Evolutionary conservation across 2,888 invertebrate species (phyloP), one percentile per base, ranked within the genome.

Genomic region (Trissolcus brochymenae): DNA sequence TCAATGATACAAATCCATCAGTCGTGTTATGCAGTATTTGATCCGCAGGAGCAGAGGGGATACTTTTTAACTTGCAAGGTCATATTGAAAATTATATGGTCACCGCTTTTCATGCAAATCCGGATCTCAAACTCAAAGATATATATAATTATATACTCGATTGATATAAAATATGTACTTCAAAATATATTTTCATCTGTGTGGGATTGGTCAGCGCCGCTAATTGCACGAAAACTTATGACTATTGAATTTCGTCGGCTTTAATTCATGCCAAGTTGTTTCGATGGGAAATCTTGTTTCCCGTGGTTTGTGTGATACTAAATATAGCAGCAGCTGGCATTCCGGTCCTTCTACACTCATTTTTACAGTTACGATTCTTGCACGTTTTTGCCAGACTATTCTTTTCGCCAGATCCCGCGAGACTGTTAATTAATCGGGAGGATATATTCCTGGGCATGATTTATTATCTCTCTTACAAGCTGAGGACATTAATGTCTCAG

Each of bases 401-500:
- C 41, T 59, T 59, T 56, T 41, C 29, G 35, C 40, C 19, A 14
- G 16, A 9, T 14, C 14, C 14, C 35, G 17, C 29, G 16, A 14
- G 29, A 19, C 13, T 13, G 56, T 59, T 68, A 67, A 75, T 75
- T 75, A 75, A 68, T 62, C 51, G 53, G 50, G 11, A 49, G 21
- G 57, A 67, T 50, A 54, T 40, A 17, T 19, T 19, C 4, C 62
- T n/a, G 43, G 41, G 14, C 55, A 46, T 40, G 46, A 49, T 72
- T 72, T 64, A 65, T 65, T 72, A 65, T 64, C 64, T 59, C 29
- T n/a, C 57, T 29, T 40, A 61, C 50, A 35, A 73, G 54, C 40
- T 46, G 67, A 46, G 61, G 62, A 66, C 74, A 74, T 67, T 75
- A 67, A 75, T 75, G 74, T 57, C 59, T 62, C 62, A 75, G 49